These are phyloP conservation scores for Corapipo altera DNA, from an alignment of 2,113 vertebrate species.

Conservation along the genomic window DNA sequence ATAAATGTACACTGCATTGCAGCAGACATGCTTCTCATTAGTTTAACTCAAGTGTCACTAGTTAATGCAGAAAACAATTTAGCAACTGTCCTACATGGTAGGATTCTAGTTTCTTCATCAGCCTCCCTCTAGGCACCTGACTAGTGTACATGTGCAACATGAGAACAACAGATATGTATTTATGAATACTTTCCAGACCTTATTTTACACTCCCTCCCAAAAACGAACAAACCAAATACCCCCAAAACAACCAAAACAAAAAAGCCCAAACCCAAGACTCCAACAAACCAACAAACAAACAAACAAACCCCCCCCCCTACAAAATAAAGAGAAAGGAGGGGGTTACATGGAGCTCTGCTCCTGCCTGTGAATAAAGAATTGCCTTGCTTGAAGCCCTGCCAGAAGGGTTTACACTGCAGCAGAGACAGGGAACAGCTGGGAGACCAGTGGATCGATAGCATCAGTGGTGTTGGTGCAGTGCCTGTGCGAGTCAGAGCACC, in stretches of 20 bases:
- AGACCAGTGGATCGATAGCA: not conserved
- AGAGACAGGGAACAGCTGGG: not conserved
- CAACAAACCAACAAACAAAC: not conserved
- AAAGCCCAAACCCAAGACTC: not conserved
- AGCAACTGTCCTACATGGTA: not conserved
- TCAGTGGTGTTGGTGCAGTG: not conserved
- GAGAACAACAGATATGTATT: not conserved
- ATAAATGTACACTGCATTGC: constrained; percentile 57
- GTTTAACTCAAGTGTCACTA: constrained; percentile 59
- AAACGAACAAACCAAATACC: not conserved
- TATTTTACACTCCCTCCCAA: not conserved
- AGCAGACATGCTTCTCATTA: constrained; percentile 61
- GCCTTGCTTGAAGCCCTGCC: not conserved
- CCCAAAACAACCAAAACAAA: not conserved
- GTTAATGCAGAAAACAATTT: constrained; percentile 43
- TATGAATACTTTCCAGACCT: not conserved
- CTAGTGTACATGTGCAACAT: not conserved
- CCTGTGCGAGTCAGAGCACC: not conserved
- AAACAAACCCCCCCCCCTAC: not conserved
- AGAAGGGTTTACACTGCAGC: not conserved
- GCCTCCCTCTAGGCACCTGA: not conserved
- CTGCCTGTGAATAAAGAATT: not conserved
- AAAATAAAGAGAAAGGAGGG: not conserved
- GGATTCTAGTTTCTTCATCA: constrained; percentile 6
- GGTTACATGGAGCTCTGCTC: not conserved